phyloP scores from a whole-genome alignment of 2,113 vertebrate species.

The Catharus bicknelli region DNA sequence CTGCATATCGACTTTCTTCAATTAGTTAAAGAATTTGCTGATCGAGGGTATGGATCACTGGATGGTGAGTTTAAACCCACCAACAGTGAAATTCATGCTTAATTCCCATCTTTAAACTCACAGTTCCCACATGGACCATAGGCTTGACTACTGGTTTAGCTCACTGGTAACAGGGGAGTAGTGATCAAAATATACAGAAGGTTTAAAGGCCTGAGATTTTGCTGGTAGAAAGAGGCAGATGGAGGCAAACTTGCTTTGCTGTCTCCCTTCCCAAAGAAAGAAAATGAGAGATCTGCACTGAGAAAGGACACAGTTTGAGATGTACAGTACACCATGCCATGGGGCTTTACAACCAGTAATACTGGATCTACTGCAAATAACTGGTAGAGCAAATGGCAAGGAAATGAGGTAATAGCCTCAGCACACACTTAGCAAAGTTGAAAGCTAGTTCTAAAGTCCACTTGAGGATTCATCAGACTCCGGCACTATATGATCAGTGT shows the following conservation, averaged over 20 bases:
- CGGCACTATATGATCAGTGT: background rate
- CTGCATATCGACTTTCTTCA: background rate
- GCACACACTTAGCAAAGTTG: background rate
- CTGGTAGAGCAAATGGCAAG: background rate
- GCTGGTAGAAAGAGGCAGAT: background rate
- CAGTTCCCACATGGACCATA: background rate
- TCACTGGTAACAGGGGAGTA: background rate
- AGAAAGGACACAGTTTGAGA: background rate
- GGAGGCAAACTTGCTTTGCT: background rate
- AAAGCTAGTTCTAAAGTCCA: background rate
- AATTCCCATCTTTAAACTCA: background rate
- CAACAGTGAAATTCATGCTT: background rate
- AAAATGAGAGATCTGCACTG: background rate
- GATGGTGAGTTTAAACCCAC: background rate
- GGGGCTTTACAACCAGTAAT: background rate
- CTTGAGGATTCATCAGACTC: background rate
- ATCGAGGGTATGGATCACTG: background rate
- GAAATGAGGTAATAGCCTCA: background rate
- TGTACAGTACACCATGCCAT: accelerated
- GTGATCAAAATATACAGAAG: background rate
- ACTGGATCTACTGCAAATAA: background rate
- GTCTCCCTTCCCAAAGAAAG: background rate
- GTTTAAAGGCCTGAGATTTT: background rate
- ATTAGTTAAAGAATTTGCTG: background rate
- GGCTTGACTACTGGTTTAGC: background rate